Base-by-base conservation (phyloP, 2,113 vertebrate genomes). In the Centropus unirufus region DNA sequence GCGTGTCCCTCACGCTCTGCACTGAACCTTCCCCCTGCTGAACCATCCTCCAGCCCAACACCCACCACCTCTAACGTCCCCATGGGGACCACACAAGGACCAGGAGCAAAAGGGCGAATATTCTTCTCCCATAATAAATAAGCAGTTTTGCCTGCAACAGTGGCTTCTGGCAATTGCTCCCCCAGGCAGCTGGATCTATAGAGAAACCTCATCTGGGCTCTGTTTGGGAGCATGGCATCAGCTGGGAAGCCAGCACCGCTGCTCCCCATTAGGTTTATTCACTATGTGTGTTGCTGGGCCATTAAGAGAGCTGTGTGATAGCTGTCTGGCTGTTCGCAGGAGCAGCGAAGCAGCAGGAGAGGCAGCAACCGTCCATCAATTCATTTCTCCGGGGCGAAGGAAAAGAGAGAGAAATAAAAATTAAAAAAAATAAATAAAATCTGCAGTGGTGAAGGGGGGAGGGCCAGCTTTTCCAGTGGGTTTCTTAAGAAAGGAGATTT, bases 261-360 rank as follows among this genome's bases (percentile, higher is more conserved):
- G 92, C 90, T 97, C 86, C 87, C 49, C 58, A 29, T 89, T 91
- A 86, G 87, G 66, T 92, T 97, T 92, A 75, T 92, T 91, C 42
- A 11, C 67, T 87, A 7, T 52, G 8, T 54, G 69, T 46, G 44
- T n/a, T 19, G 46, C 94, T 13, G 90, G 90, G 84, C 88, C 95
- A 95, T 95, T 95, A 91, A 79, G 93, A 83, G 87, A 95, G 73
- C 93, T 88, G 83, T 76, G 87, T 91, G 93, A 92, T 44, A 66
- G 36, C 93, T 91, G 62, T 12, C 63, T 57, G 96, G 26, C 16
- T 89, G 36, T 15, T 64, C 27, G 69, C 46, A 77, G 93, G 64
- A 90, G 88, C 75, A 91, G 81, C 44, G 66, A 74, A 95, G 80
- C 83, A 94, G 86, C 46, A 36, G 90, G 63, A 24, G 39, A 77